These are phyloP conservation scores for Corydoras sp. DNA, from an alignment of 2,113 vertebrate species.

Conservation along the genomic window DNA sequence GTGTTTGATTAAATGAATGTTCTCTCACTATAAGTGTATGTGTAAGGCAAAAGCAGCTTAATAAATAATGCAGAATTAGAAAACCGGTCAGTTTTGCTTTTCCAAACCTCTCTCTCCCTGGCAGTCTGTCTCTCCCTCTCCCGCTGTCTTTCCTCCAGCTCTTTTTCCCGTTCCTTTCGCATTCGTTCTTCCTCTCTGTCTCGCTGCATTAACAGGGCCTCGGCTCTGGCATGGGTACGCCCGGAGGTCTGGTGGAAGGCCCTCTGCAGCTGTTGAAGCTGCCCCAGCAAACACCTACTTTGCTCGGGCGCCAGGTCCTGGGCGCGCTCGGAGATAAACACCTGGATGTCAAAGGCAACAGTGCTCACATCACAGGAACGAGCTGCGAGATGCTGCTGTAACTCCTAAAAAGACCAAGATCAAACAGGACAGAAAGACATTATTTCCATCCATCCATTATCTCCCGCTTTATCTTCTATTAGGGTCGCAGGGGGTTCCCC, in stretches of 20 bases:
- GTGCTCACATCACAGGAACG: conserved; percentile 70
- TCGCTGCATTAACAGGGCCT: conserved; percentile 63
- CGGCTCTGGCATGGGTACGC: conserved; percentile 55
- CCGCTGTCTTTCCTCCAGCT: conserved; percentile 42
- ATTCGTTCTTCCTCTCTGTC: conserved; percentile 55
- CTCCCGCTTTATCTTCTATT: too few species aligned
- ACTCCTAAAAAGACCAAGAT: conserved; percentile 57
- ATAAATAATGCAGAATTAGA: too few species aligned
- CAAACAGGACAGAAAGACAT: neutral
- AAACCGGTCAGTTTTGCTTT: conserved; percentile 32
- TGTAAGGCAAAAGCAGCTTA: too few species aligned
- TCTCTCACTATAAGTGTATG: too few species aligned
- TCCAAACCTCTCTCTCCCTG: conserved; percentile 71
- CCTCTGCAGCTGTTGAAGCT: conserved; percentile 79
- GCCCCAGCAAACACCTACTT: conserved; percentile 75
- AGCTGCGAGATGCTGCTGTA: conserved; percentile 62
- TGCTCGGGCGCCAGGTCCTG: conserved; percentile 81
- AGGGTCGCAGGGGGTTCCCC: too few species aligned
- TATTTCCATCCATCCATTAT: too few species aligned
- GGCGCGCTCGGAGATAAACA: conserved; percentile 83
- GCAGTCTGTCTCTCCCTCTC: conserved; percentile 50
- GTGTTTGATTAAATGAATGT: too few species aligned
- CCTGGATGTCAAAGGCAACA: conserved; percentile 74
- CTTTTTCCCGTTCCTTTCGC: conserved; percentile 41
- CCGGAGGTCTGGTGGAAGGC: conserved; percentile 73